A percentile compares a stretch with the other conserved stretches of the same genome.
Conservation (phyloP, 1,140 invertebrate genomes). For the Teleogryllus occipitalis region DNA sequence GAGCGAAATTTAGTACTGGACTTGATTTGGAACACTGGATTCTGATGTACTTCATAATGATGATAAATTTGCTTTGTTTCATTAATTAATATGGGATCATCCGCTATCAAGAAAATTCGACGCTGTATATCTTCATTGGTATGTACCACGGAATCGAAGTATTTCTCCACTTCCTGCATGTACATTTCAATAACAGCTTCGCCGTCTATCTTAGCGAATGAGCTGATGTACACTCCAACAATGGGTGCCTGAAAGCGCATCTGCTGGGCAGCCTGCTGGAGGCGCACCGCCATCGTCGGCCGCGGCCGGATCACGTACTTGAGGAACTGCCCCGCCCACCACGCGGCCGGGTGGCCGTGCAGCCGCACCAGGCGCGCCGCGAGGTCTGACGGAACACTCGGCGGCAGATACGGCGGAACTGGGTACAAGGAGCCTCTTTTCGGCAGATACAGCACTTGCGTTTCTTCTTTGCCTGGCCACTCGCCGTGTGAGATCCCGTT, state of each 20-base stretch:
- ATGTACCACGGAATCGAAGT: conserved; percentile 63
- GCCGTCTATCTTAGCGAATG: not conserved
- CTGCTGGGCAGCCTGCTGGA: conserved; percentile 34
- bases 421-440: conserved; percentile 90
- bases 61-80: conserved; percentile 37
- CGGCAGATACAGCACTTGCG: conserved; percentile 80
- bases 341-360: conserved; percentile 91
- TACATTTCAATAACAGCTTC: conserved; percentile 75
- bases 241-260: not conserved
- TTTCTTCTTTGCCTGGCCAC: conserved; percentile 53
- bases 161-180: conserved; percentile 87
- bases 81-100: conserved; percentile 68
- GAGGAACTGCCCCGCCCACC: conserved; percentile 95
- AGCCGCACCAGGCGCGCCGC: conserved; percentile 66
- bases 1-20: conserved; percentile 50
- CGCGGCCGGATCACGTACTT: conserved; percentile 72
- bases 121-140: conserved; percentile 50
- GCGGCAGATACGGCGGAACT: conserved; percentile 81
- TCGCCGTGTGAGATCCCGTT: conserved; percentile 47
- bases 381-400: conserved; percentile 86
- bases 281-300: conserved; percentile 35
- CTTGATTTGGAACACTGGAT: not conserved
- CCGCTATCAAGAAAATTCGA: conserved; percentile 80
- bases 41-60: not conserved
- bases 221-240: not conserved